Evolutionary conservation across 2,888 invertebrate species (phyloP), one percentile per base, ranked within the genome.

Genomic region (Spodoptera picta): DNA sequence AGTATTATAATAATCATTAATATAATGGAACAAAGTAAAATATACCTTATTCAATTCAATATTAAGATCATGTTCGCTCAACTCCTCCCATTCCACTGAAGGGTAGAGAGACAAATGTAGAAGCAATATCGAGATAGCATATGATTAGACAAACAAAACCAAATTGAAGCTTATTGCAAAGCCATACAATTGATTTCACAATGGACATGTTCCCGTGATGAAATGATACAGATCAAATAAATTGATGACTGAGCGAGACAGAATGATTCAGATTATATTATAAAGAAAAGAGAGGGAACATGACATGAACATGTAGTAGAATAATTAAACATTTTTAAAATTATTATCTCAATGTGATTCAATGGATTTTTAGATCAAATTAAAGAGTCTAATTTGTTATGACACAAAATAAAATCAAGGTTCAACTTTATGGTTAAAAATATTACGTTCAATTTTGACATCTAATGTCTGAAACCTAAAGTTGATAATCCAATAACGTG

Each of bases 291-390:
- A 48, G 48, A 48, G 3, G 27, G 23, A 46, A 42, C 24, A 23
- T 45, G 31, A 41, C 54, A 53, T 50, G 69, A 60, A 60, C 53
- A 51, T 48, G 11, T 52, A 36, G 36, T 44, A 44, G 48, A 49
- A 54, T 23, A 48, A 67, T 19, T 31, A 61, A 41, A 49, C 11
- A 52, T 53, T 55, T 69, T 75, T 43, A 11, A 70, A 47, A 56
- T 48, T 75, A 56, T 48, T 75, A 70, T 70, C 56, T 75, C 50
- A 51, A 63, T 70, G 70, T 70, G 47, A 53, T 70, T 53, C 76
- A 64, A 76, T 57, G 50, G 23, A 66, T 72, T 63, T 72, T 63
- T 75, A 55, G 55, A 65, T 57, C 36, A 55, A 67, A 23, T 50
- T 2, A n/a, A 3, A 36, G 50, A 36, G 6, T 36, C 14, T 5